Evolutionary conservation across 1,140 invertebrate species (phyloP), one percentile per base, ranked within the genome.

Genomic region (Aethina tumida): DNA sequence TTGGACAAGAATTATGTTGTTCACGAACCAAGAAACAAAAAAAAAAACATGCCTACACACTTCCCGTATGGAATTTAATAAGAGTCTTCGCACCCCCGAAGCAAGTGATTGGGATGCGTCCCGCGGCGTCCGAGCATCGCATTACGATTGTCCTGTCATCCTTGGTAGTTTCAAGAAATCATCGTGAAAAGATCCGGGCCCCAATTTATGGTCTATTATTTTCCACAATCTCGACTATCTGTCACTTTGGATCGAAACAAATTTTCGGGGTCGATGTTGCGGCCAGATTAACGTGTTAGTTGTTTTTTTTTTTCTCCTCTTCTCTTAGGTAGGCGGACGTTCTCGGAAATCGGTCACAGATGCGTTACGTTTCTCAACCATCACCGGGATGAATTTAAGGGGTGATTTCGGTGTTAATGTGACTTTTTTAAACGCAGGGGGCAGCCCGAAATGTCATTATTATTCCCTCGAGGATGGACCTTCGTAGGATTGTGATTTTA

Each of bases 371-470:
- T 22, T 20, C 16, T 15, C 25, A 13, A 19, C 30, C 26, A 27
- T 29, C 24, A 19, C 14, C 19, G 13, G 12, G 4, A 29, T n/a
- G 35, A 28, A 37, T 37, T 37, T 37, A 37, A 18, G 25, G 35
- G 35, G 35, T 37, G 35, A 37, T 43, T 43, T 43, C 33, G 37
- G 27, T 38, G 33, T 36, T 43, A 43, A 43, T 43, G 41, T 29
- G 32, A 36, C 32, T 38, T 22, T 37, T 19, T 12, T 15, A 13
- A 17, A 38, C 13, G 16, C 41, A 30, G 41, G 41, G 41, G 41
- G 41, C 21, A 25, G 35, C 33, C 27, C 17, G 10, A 43, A 30
- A 43, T 21, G 41, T 38, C 41, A 32, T 43, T 43, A 43, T 43
- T 32, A 19, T 38, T 26, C 25, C 9, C 26, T 20, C 20, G 13